Base-by-base conservation (phyloP, 2,888 invertebrate genomes). In the Parapristionchus giblindavisi region DNA sequence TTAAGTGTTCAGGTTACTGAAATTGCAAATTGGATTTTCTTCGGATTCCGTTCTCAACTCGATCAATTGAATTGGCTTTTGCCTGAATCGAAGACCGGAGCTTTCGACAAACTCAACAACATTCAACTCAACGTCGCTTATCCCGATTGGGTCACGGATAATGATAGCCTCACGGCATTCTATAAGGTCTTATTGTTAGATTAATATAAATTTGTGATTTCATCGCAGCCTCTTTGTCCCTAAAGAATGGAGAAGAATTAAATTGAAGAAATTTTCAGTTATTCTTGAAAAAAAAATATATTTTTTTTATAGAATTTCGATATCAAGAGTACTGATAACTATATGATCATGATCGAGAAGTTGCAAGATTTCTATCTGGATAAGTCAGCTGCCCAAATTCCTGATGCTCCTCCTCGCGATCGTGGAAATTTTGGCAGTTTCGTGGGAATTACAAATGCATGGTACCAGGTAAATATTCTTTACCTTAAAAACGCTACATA, bases 51-150 rank as follows among this genome's bases (percentile, higher is more conserved):
- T 34, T 81, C 81, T 32, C 85, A 85, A 85, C 79, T 86, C 56
- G 83, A 85, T 65, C 83, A 84, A 63, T 77, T 86, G 58, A 70
- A 77, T 29, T 86, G 86, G 86, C 85, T 86, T 85, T 75, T 77
- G 14, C 14, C 43, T 2, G 76, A 79, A 32, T 81, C 84, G 5
- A 86, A 85, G 75, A 73, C 75, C 40, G 82, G 80, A n/a, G 85
- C 85, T 17, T 85, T 82, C 77, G 75, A 73, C 65, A 85, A 85
- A 73, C 80, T 85, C 51, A 80, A 82, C 71, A 81, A 85, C 56
- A 78, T 85, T 11, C 80, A 80, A 32, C 79, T 82, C 52, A 85
- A 85, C 77, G 80, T 85, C 48, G 85, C 83, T 17, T 85, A 80
- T 60, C 85, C 85, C 3, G 83, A 83, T 61, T 85, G 77, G 75